Conservation (phyloP, 2,888 invertebrate genomes). For the Poecilus cupreus region DNA sequence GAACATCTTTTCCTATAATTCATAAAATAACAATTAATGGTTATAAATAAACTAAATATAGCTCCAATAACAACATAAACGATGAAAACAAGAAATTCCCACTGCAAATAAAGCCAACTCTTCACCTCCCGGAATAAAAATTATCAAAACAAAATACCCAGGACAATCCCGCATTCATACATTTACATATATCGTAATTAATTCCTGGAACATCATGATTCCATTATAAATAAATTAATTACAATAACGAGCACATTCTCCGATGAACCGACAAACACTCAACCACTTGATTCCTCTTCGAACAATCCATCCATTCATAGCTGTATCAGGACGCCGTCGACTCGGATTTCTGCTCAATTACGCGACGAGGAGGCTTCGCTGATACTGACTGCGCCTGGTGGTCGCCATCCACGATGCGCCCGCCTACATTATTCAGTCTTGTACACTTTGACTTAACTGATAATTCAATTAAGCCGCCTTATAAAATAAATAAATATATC, state of each 20-base stretch:
- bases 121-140: too few species aligned
- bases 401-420: neutral
- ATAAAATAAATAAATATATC: too few species aligned
- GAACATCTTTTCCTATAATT: too few species aligned
- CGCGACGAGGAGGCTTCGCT: neutral
- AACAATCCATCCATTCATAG: slow-evolving; percentile 23
- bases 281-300: neutral
- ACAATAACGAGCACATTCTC: neutral
- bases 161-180: too few species aligned
- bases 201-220: neutral
- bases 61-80: too few species aligned
- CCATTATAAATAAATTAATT: neutral
- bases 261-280: neutral
- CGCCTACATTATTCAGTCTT: neutral
- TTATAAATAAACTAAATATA: too few species aligned
- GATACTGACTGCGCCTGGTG: slow-evolving; percentile 9
- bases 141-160: too few species aligned
- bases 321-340: neutral
- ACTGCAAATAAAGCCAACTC: too few species aligned
- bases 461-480: too few species aligned
- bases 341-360: slow-evolving; percentile 40
- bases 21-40: too few species aligned
- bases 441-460: too few species aligned
- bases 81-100: too few species aligned
- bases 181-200: neutral